A percentile compares a stretch with the other conserved stretches of the same genome.
Conservation (phyloP, 2,888 invertebrate genomes). For the Dimorphilus gyrociliatus region DNA sequence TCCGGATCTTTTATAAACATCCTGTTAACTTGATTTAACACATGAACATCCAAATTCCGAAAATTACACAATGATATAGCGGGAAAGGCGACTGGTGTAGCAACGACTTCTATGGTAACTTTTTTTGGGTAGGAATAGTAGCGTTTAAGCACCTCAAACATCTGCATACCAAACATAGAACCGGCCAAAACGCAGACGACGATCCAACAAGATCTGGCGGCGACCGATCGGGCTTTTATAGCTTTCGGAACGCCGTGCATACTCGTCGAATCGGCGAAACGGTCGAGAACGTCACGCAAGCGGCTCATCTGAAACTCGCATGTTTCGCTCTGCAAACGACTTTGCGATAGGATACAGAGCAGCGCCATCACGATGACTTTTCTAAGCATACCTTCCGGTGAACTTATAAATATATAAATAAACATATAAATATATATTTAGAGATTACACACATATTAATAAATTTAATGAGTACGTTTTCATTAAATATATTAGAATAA, state of each 20-base stretch:
- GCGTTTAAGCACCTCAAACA: constrained; percentile 10
- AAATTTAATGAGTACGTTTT: too few relatives aligned
- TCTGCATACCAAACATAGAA: constrained; percentile 12
- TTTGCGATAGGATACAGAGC: too few relatives aligned
- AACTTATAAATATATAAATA: too few relatives aligned
- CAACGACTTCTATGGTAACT: constrained; percentile 13
- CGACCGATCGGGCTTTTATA: constrained; percentile 9
- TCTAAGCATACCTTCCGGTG: too few relatives aligned
- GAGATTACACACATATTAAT: too few relatives aligned
- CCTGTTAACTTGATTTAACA: constrained; percentile 11
- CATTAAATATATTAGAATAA: too few relatives aligned
- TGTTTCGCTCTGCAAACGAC: too few relatives aligned
- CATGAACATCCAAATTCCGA: constrained; percentile 12
- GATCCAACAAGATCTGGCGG: constrained; percentile 10
- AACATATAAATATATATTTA: too few relatives aligned
- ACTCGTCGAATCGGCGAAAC: constrained; percentile 10
- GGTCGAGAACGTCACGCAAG: constrained; percentile 8
- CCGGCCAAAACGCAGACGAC: constrained; percentile 11
- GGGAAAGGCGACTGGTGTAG: constrained; percentile 12
- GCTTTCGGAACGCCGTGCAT: constrained; percentile 13
- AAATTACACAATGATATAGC: constrained; percentile 13
- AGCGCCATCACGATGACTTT: too few relatives aligned
- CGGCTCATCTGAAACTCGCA: too few relatives aligned
- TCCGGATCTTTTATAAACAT: constrained; percentile 10
- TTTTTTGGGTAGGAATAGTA: constrained; percentile 13